Percentiles rank a stretch among this genome's conserved stretches.
These are phyloP conservation scores for Phalera bucephala DNA, from an alignment of 2,888 invertebrate genomes.

Conservation along the genomic window DNA sequence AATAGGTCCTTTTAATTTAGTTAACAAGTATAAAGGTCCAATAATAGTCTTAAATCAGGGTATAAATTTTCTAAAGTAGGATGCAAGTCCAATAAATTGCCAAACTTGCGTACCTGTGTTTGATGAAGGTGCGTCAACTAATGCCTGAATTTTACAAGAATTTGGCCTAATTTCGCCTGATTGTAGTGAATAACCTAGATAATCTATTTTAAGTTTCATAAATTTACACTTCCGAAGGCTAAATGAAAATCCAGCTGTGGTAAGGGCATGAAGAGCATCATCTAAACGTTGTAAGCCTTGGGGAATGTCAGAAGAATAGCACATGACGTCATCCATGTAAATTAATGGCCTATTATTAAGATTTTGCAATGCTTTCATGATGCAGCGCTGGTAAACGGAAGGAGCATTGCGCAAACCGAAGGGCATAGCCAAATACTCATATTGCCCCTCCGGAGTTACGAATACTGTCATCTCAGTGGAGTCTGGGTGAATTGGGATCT, in stretches of 20 bases:
- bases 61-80: conserved; percentile 18
- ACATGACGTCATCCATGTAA: conserved; percentile 26
- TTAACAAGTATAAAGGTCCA: conserved; percentile 1
- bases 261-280: conserved; percentile 8
- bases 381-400: conserved; percentile 8
- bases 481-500: not conserved
- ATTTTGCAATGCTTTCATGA: conserved; percentile 6
- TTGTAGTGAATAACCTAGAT: conserved; percentile 19
- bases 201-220: conserved; percentile 20
- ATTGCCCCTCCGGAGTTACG: conserved; percentile 1
- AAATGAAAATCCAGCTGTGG: conserved; percentile 24
- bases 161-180: conserved; percentile 25
- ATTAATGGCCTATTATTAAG: conserved; percentile 13
- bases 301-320: conserved; percentile 4
- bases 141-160: conserved; percentile 21
- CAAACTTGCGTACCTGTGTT: too few relatives aligned
- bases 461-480: not conserved
- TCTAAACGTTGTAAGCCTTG: conserved; percentile 20
- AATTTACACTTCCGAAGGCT: conserved; percentile 26
- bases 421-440: conserved; percentile 13
- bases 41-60: not conserved
- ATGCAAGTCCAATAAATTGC: conserved; percentile 18
- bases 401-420: conserved; percentile 14
- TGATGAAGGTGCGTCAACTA: conserved; percentile 10
- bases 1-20: too few relatives aligned